A percentile compares a stretch with the other conserved stretches of the same genome.
Evolutionary conservation across 2,113 vertebrate genomes (phyloP).

Genomic region (Channa argus): DNA sequence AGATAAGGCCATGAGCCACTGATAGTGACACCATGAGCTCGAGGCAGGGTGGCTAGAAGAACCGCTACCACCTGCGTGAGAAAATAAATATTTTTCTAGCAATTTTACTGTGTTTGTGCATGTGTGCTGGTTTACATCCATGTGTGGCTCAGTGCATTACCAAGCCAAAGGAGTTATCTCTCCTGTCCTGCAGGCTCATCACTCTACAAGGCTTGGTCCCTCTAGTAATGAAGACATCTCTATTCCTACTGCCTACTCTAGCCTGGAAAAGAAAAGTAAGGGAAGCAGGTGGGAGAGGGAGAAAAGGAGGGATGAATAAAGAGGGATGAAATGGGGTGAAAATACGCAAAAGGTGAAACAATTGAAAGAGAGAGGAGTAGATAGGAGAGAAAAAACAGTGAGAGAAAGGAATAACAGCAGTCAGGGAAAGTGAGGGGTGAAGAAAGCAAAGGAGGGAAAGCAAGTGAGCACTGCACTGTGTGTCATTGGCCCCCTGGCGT

Average conservation of each 20-base stretch:
- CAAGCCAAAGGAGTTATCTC: constrained; percentile 65
- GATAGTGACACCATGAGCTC: constrained; percentile 29
- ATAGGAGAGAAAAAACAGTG: constrained; percentile 50
- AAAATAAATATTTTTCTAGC: constrained; percentile 15
- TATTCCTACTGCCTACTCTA: constrained; percentile 39
- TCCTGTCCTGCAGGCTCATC: constrained; percentile 69
- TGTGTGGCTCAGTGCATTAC: constrained; percentile 56
- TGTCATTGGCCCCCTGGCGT: constrained; percentile 82
- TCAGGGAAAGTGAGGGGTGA: constrained; percentile 63
- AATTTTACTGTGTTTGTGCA: constrained; percentile 4
- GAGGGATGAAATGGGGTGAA: constrained; percentile 50
- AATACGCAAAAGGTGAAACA: constrained; percentile 56
- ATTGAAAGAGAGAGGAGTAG: constrained; percentile 54
- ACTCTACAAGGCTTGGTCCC: constrained; percentile 50
- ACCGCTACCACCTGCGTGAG: constrained; percentile 18
- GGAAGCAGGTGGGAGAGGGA: constrained; percentile 43
- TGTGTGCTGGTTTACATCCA: constrained; percentile 19
- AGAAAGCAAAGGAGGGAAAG: constrained; percentile 68
- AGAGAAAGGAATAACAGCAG: constrained; percentile 66
- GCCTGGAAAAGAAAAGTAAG: constrained; percentile 37
- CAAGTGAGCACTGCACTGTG: constrained; percentile 77
- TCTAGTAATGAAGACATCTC: constrained; percentile 81
- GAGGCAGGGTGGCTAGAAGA: constrained; percentile 28
- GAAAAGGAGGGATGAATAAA: constrained; percentile 41
- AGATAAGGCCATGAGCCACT: constrained; percentile 70